phyloP scores from a whole-genome alignment of 2,888 invertebrate genomes.

The Strigamia maritima region DNA sequence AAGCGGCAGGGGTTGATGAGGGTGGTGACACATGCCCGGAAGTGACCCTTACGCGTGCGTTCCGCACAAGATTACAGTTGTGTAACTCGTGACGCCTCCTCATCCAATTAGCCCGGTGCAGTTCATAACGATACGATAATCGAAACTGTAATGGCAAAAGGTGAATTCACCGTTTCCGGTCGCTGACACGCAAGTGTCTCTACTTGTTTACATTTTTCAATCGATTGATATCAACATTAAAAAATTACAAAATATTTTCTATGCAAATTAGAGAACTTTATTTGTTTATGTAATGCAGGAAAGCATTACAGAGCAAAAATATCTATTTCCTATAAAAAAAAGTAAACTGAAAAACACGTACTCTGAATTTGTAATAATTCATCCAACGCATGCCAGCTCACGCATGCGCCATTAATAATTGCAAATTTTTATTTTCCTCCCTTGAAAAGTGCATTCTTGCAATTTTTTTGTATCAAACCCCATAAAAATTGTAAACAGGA shows the following conservation, averaged over 20 bases:
- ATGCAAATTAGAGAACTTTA: no score
- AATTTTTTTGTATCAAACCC: slow-evolving; percentile 5
- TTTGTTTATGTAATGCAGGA: no score
- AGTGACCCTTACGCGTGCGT: slow-evolving; percentile 32
- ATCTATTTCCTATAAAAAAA: not conserved
- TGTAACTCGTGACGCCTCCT: slow-evolving; percentile 34
- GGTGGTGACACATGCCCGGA: slow-evolving; percentile 34
- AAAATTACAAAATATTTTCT: no score
- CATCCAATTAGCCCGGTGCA: slow-evolving; percentile 32
- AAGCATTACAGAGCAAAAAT: not conserved
- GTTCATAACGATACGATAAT: slow-evolving; percentile 27
- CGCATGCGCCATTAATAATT: not conserved
- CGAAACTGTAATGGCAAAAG: slow-evolving; percentile 12
- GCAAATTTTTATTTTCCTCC: not conserved
- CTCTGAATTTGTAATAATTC: not conserved
- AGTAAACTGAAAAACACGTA: no score
- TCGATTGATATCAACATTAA: not conserved
- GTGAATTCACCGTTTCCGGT: slow-evolving; percentile 1
- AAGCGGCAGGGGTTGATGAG: slow-evolving; percentile 24
- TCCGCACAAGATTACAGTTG: slow-evolving; percentile 32
- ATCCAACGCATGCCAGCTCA: not conserved
- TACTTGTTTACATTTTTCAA: not conserved
- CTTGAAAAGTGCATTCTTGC: not conserved
- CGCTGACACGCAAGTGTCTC: not conserved
- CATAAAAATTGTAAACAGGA: not conserved